Evolutionary conservation across 2,888 invertebrate genomes (phyloP), one percentile per base, ranked within the genome.

Genomic region (Papilio protenor): DNA sequence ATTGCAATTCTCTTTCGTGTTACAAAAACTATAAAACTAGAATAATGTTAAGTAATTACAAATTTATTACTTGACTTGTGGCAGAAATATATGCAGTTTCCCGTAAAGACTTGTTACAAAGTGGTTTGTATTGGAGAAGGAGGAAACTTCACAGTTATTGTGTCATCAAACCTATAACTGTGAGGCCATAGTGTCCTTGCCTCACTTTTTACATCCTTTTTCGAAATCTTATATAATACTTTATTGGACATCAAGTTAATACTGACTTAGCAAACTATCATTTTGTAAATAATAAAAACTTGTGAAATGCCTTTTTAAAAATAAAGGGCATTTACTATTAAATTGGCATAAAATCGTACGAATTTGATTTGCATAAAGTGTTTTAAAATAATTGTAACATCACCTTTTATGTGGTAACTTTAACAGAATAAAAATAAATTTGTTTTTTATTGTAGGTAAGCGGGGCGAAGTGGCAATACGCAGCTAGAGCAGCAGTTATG

Each of bases 391-490:
- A 27, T 27, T 27, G 27, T 27, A 27, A 27, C 27, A n/a, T n/a
- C n/a, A n/a, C 40, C 40, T 40, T 40, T 40, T 40, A 49, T 16
- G 49, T 49, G 49, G 14, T 2, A n/a, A 21, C 0, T 55, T 6
- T 55, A n/a, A 55, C 18, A 10, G n/a, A 55, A 55, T n/a, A 55
- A 55, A 16, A 52, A 55, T 55, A 8, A n/a, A n/a, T 21, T 21
- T 55, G 2, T 70, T 21, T 70, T 45, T 5, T 47, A n/a, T 21
- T 64, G 21, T 80, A 95, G 92, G 96, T 97, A 11, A 96, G 97
- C 80, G 98, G 97, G 0, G 96, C 97, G 8, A 98, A 98, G 89
- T 99, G 98, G 98, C 97, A 98, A 88, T 98, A 98, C 87, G 98
- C 98, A 0, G 98, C 98, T 0, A 95, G 98, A 70, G 98, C 98